These are phyloP conservation scores for Sylvia borin DNA, from an alignment of 2,797 vertebrate species.

Conservation along the genomic window DNA sequence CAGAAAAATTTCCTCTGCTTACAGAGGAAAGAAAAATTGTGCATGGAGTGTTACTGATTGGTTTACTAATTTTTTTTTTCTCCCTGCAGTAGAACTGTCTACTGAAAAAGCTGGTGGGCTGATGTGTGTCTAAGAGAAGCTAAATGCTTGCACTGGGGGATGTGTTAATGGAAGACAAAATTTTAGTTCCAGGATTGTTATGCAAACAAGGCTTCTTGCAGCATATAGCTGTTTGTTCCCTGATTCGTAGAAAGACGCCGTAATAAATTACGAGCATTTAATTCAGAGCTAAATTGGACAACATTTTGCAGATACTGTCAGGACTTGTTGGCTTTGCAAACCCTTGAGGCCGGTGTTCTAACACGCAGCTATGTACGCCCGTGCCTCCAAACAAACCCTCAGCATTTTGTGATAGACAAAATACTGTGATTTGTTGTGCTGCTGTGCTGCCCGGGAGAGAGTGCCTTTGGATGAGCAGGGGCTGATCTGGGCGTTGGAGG, in stretches of 20 bases:
- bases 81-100: background rate
- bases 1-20: constrained; percentile 27
- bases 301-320: constrained; percentile 48
- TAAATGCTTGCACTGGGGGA: background rate
- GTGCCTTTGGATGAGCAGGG: constrained; percentile 35
- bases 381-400: constrained; percentile 37
- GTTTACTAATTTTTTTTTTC: background rate
- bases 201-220: constrained; percentile 10
- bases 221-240: background rate
- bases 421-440: constrained; percentile 33
- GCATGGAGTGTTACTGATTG: background rate
- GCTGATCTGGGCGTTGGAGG: constrained; percentile 39
- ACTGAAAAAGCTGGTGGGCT: background rate
- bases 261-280: constrained; percentile 43
- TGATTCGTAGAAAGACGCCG: background rate
- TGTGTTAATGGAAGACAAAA: background rate
- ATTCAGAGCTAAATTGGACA: constrained; percentile 30
- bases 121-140: background rate
- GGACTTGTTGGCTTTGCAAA: constrained; percentile 64
- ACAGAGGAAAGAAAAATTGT: constrained; percentile 25
- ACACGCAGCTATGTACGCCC: background rate
- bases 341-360: constrained; percentile 38
- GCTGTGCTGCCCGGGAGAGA: constrained; percentile 14
- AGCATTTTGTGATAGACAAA: constrained; percentile 45
- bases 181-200: constrained; percentile 6